Percentiles rank a stretch among this genome's conserved stretches.
Conservation (phyloP, 1,140 invertebrate genomes). For the Ptiloglossa arizonensis region DNA sequence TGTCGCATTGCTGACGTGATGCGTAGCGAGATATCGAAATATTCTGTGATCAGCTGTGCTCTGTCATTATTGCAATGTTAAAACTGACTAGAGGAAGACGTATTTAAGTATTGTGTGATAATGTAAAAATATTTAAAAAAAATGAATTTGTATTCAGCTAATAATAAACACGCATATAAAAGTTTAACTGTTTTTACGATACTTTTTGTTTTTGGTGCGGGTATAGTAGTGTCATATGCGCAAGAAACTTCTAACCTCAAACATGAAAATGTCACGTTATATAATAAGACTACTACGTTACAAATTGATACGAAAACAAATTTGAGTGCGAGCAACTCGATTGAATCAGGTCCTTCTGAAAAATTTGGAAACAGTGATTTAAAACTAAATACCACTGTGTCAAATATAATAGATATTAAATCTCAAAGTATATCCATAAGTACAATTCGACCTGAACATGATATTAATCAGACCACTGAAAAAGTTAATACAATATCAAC, state of each 20-base stretch:
- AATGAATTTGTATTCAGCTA: slow-evolving; percentile 37
- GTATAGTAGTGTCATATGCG: not conserved
- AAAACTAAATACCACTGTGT: not conserved
- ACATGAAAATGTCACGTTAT: slow-evolving; percentile 17
- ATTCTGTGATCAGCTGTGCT: slow-evolving; percentile 17
- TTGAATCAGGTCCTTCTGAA: not conserved
- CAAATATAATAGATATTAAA: not conserved
- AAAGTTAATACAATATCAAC: slow-evolving; percentile 10
- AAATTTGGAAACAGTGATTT: not conserved
- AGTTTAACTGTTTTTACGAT: slow-evolving; percentile 17
- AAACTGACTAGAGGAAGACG: not conserved
- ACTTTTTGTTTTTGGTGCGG: slow-evolving; percentile 14
- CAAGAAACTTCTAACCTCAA: slow-evolving; percentile 50
- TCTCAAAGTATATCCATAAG: not conserved
- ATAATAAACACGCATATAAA: slow-evolving; percentile 2
- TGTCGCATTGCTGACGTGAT: slow-evolving; percentile 13
- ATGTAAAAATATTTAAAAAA: slow-evolving; percentile 40
- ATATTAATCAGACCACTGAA: slow-evolving; percentile 40
- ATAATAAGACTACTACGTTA: slow-evolving; percentile 1
- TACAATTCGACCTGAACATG: slow-evolving; percentile 24
- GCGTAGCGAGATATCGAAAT: slow-evolving; percentile 33
- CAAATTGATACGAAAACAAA: not conserved
- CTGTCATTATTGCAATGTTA: not conserved
- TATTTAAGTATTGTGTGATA: slow-evolving; percentile 1
- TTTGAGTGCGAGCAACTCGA: not conserved